Evolutionary conservation across 2,113 vertebrate genomes (phyloP), one percentile per base, ranked within the genome.

Genomic region (Centrocercus urophasianus): DNA sequence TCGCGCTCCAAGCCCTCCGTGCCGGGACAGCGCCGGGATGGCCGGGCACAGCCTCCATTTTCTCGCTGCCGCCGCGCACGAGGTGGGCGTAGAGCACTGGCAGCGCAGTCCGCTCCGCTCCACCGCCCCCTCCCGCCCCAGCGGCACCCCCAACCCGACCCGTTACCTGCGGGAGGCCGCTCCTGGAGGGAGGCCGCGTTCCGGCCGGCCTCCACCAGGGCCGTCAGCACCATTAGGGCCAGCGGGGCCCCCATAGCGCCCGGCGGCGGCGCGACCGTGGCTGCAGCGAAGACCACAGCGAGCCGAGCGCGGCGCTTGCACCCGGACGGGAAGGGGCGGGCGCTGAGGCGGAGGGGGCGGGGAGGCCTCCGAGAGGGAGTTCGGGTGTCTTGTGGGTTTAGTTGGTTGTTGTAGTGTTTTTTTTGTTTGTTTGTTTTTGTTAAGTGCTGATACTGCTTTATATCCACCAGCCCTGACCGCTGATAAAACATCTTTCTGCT

Each of bases 121-220:
- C 48, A 22, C 48, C 20, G 20, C 47, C 21, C 9, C 45, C 45
- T 19, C 18, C 45, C 48, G 21, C 22, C 21, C n/a, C 4, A 11
- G 27, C 42, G 20, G 30, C 11, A 14, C 3, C 36, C 66, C 18
- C 38, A 2, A 4, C 32, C 40, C 21, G 3, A 4, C 43, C 34
- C 57, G 6, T 67, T 93, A 93, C 93, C 93, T 91, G 80, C 10
- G 30, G 91, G 24, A 19, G 14, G 65, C 71, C 15, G 75, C 80
- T 95, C 71, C 22, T 10, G 54, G 6, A 1, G 25, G 71, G 11
- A 30, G 8, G 38, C 67, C 22, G 24, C 63, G 45, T 40, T 28
- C 30, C 18, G 5, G 14, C 4, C 3, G 25, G 19, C 5, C 3
- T 5, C 59, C 69, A 67, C 27, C 47, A 88, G 47, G 60, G 20